Evolutionary conservation across 2,113 vertebrate species (phyloP).

Genomic region (Laterallus jamaicensis): DNA sequence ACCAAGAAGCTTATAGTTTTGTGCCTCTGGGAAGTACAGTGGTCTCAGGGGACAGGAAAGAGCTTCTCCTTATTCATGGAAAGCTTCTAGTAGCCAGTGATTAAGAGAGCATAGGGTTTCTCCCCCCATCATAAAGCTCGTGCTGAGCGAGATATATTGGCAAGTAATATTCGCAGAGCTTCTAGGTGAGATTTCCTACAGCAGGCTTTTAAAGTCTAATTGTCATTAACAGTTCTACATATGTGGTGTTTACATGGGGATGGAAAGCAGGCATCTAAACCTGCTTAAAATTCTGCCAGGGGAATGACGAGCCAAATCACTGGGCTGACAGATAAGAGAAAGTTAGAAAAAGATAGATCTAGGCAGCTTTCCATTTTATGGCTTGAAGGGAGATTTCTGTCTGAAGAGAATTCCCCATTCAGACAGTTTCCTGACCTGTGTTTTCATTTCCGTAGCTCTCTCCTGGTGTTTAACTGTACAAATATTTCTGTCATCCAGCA

Average conservation of each 20-base stretch:
- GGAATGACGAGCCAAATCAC: background rate
- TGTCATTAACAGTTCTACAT: background rate
- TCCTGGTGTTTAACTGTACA: slow-evolving; percentile 18
- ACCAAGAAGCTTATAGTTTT: background rate
- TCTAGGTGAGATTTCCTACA: background rate
- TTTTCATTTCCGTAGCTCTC: background rate
- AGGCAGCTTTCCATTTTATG: slow-evolving; percentile 1
- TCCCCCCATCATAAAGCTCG: background rate
- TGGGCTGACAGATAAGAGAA: background rate
- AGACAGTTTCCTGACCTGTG: background rate
- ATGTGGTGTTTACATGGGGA: background rate
- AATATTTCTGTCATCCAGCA: slow-evolving; percentile 1
- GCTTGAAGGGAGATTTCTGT: slow-evolving; percentile 9
- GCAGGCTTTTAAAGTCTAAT: background rate
- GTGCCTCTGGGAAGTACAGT: background rate
- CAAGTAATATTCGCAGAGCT: background rate
- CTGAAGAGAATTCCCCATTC: background rate
- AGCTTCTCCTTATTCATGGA: background rate
- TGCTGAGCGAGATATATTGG: background rate
- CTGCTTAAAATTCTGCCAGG: background rate
- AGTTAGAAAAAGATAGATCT: background rate
- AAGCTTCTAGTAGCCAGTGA: background rate
- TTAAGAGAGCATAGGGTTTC: background rate
- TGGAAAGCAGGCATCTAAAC: background rate
- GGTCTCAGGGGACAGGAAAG: background rate